A percentile compares a stretch with the other conserved stretches of the same genome.
Evolutionary conservation across 2,113 vertebrate species (phyloP).

Genomic region (Riparia riparia): DNA sequence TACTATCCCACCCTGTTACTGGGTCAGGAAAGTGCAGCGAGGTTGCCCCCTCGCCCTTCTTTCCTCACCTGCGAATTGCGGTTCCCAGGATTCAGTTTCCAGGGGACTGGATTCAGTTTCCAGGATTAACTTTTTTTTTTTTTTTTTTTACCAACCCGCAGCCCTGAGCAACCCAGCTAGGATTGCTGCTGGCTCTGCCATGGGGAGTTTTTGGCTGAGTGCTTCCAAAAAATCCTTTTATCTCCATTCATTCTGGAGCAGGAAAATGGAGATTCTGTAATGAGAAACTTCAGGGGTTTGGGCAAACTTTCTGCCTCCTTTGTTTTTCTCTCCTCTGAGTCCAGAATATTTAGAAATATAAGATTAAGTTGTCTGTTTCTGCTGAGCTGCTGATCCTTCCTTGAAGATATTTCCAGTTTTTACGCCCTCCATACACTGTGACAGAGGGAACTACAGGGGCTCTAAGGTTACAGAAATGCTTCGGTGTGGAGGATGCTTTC

Average conservation of each 20-base stretch:
- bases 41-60: background rate
- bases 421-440: fast-evolving
- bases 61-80: no score
- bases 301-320: background rate
- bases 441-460: background rate
- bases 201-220: background rate
- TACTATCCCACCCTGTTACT: fast-evolving
- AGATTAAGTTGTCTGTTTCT: background rate
- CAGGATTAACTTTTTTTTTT: background rate
- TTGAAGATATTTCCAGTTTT: background rate
- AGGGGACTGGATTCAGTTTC: background rate
- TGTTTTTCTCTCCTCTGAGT: background rate
- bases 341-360: background rate
- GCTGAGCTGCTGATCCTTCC: background rate
- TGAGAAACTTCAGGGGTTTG: background rate
- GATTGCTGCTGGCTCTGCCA: background rate
- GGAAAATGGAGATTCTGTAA: background rate
- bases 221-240: background rate
- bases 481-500: background rate
- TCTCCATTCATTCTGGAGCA: background rate
- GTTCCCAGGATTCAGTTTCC: background rate
- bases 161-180: background rate
- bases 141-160: background rate
- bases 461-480: background rate
- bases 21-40: background rate